Evolutionary conservation across 2,113 vertebrate genomes (phyloP).

Genomic region (Stomatorhinus ivindoensis): DNA sequence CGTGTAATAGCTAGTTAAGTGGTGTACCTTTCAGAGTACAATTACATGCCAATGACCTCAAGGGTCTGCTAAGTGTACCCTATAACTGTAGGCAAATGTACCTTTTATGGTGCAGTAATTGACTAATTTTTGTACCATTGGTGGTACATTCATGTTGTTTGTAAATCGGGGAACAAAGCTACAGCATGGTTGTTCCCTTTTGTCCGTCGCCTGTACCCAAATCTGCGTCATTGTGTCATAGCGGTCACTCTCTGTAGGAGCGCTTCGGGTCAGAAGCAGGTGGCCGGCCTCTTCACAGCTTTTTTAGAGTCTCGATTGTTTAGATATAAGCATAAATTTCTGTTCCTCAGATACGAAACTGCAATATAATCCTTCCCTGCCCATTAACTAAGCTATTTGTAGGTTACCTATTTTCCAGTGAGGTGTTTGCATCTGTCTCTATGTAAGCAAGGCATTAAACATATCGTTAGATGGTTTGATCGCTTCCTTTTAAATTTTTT

Average conservation of each 20-base stretch:
- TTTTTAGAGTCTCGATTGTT: neutral
- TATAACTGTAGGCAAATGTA: no score
- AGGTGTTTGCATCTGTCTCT: neutral
- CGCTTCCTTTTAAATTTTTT: neutral
- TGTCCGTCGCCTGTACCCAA: neutral
- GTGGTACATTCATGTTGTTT: no score
- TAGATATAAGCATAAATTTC: neutral
- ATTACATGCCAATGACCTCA: neutral
- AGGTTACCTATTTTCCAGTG: no score
- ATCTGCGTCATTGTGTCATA: neutral
- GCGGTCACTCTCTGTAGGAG: neutral
- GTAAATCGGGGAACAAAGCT: no score
- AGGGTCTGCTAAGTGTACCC: neutral
- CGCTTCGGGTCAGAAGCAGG: neutral
- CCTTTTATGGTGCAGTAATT: no score
- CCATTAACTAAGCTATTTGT: no score
- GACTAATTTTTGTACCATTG: no score
- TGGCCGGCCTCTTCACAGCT: neutral
- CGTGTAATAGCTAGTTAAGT: neutral
- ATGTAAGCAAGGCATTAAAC: neutral
- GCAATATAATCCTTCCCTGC: neutral
- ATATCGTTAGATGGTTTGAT: neutral
- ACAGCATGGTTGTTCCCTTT: no score
- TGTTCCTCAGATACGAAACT: neutral
- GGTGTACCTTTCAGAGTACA: neutral